Evolutionary conservation across 2,888 invertebrate species (phyloP), one percentile per base, ranked within the genome.

Genomic region (Dioctria rufipes): DNA sequence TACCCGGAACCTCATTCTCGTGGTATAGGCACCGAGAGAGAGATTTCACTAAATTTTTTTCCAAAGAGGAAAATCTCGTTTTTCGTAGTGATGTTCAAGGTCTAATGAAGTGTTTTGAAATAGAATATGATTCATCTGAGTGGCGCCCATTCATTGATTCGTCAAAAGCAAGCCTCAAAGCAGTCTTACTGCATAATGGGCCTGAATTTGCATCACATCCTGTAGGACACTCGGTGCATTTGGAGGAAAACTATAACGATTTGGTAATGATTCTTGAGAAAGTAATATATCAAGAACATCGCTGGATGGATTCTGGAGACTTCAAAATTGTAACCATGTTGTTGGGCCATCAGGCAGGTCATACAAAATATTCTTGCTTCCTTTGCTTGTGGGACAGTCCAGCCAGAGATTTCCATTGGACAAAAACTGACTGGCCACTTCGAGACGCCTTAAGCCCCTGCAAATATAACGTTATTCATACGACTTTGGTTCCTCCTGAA

Each of bases 311-410:
- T 11, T 54, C 1, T 54, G 54, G 54, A 54, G 54, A 54, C 11
- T 54, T 54, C 11, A 54, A 54, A 54, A 54, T 54, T 0, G 1
- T 54, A 54, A 8, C 54, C 6, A 54, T 54, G 54, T n/a, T 54
- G 11, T 54, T 54, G 54, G 54, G 54, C 6, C 54, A 54, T 2
- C n/a, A 54, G 11, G 4, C 54, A 8, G 54, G 54, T 54, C 3
- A 11, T n/a, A 54, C 54, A 8, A 54, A 54, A 54, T 54, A 54
- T 54, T 3, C 54, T 3, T 54, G 54, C 3, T 54, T 54, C 54
- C 54, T 61, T 37, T 61, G 61, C 61, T n/a, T 61, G n/a, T 61
- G 61, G 61, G 61, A 61, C 9, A 61, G 61, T n/a, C 25, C 4
- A n/a, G 61, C 61, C n/a, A 61, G 61, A 3, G n/a, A 61, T 37